These are phyloP conservation scores for Drosophila sp. DNA, from an alignment of 1,140 invertebrate species.

Conservation along the genomic window DNA sequence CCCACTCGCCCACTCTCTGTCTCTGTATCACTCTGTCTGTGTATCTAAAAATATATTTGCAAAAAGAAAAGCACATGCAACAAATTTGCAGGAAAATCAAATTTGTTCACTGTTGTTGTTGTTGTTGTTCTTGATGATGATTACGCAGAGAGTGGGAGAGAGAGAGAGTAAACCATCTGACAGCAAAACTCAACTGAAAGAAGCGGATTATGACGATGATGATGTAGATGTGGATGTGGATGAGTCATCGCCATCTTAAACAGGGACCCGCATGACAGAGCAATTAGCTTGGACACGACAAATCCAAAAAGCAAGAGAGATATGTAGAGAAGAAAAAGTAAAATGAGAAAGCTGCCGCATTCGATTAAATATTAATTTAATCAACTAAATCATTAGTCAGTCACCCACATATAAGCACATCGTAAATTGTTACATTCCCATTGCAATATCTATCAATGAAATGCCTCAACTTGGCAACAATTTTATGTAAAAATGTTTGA, in stretches of 20 bases:
- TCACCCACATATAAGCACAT: neutral
- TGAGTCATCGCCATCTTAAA: conserved; percentile 5
- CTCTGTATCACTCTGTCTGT: conserved; percentile 13
- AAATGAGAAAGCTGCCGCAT: conserved; percentile 19
- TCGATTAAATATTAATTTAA: conserved; percentile 19
- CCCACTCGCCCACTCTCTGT: conserved; percentile 6
- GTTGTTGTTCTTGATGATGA: conserved; percentile 18
- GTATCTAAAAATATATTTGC: conserved; percentile 47
- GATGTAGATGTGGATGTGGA: neutral
- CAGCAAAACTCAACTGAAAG: neutral
- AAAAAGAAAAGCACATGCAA: conserved; percentile 20
- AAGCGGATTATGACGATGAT: conserved; percentile 2
- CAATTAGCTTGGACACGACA: conserved; percentile 69
- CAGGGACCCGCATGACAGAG: conserved; percentile 50
- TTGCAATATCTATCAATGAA: too few relatives aligned
- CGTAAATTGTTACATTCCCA: too few relatives aligned
- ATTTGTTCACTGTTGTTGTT: neutral
- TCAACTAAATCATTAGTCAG: conserved; percentile 5
- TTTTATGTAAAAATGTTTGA: too few relatives aligned
- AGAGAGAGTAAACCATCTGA: neutral
- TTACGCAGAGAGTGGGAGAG: neutral
- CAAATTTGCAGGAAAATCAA: conserved; percentile 26
- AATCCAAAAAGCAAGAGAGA: neutral
- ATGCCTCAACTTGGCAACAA: too few relatives aligned
- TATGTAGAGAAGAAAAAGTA: neutral